A percentile compares a stretch with the other conserved stretches of the same genome.
phyloP scores from a whole-genome alignment of 2,113 vertebrate species.

The Beaufortia kweichowensis region DNA sequence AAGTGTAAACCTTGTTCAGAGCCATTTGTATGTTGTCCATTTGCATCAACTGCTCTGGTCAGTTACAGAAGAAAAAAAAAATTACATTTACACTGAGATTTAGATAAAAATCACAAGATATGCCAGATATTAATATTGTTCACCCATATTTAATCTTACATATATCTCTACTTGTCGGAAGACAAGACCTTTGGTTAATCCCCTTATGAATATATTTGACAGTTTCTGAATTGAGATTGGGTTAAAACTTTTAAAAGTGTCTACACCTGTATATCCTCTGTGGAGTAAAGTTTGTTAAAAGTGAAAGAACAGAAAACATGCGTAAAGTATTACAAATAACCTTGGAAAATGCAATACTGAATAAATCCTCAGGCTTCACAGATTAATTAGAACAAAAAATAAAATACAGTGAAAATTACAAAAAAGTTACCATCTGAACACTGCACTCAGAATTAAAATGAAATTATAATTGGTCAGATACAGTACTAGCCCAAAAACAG shows the following conservation, averaged over 20 bases:
- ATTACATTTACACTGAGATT: no score
- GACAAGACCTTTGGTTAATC: not conserved
- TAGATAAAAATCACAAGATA: constrained; percentile 4
- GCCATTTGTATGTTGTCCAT: not conserved
- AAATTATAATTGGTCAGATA: not conserved
- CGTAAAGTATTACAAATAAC: no score
- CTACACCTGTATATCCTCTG: constrained; percentile 2
- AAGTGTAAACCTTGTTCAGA: not conserved
- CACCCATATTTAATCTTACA: not conserved
- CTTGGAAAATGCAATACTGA: no score
- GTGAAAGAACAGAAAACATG: not conserved
- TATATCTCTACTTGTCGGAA: not conserved
- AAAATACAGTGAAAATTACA: no score
- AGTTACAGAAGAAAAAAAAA: not conserved
- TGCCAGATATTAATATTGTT: not conserved
- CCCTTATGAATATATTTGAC: constrained; percentile 31
- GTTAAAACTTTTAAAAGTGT: constrained; percentile 24
- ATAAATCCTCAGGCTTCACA: not conserved
- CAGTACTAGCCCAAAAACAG: not conserved
- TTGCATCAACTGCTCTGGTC: not conserved
- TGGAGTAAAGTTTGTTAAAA: constrained; percentile 1
- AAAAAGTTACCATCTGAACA: no score
- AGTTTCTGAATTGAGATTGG: constrained; percentile 30
- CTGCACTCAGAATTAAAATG: no score
- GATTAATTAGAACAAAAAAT: not conserved